phyloP scores from a whole-genome alignment of 2,888 invertebrate species.

The Desoria tigrina region DNA sequence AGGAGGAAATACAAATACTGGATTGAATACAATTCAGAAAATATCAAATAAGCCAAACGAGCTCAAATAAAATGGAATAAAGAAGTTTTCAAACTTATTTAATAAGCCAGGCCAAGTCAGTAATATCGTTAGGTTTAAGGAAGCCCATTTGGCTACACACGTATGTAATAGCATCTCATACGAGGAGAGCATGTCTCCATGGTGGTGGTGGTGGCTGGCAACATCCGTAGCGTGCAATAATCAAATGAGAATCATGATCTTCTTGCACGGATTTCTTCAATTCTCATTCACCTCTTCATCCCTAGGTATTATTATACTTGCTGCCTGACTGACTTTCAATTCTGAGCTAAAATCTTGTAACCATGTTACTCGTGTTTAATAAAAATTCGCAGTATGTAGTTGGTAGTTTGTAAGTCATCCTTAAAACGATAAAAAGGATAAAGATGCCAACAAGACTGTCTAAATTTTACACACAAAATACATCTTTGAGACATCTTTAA shows the following conservation, averaged over 20 bases:
- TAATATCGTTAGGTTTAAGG: neutral
- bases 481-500: too few relatives aligned
- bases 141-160: neutral
- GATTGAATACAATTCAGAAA: slow-evolving; percentile 2
- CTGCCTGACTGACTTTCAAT: slow-evolving; percentile 15
- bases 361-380: neutral
- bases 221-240: slow-evolving; percentile 18
- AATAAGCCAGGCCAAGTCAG: neutral
- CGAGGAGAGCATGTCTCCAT: neutral
- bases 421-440: too few relatives aligned
- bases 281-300: slow-evolving; percentile 6
- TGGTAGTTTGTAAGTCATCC: neutral
- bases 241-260: slow-evolving; percentile 36
- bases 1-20: neutral
- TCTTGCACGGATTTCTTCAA: slow-evolving; percentile 22
- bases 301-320: slow-evolving; percentile 13
- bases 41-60: neutral
- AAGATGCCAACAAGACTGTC: neutral
- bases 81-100: slow-evolving; percentile 2
- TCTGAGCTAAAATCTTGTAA: neutral
- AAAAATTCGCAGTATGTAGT: neutral
- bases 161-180: neutral
- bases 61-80: slow-evolving; percentile 6
- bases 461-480: too few relatives aligned
- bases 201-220: neutral